Base-by-base conservation (phyloP, 2,888 invertebrate genomes). In the Nemotelus pantherinus region DNA sequence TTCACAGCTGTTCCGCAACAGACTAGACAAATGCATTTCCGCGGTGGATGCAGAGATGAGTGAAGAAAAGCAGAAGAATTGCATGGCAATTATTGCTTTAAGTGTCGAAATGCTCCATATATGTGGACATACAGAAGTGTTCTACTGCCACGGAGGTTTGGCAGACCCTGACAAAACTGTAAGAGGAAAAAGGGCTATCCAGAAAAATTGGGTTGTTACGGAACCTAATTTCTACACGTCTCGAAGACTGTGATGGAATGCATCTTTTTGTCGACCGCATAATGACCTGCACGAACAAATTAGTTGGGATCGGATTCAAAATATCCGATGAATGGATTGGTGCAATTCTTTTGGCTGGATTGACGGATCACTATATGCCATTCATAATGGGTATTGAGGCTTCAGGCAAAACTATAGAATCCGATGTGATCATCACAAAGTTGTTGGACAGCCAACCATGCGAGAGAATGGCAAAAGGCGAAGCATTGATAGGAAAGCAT, bases 361-460 rank as follows among this genome's bases (percentile, higher is more conserved):
- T 84, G 10, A 81, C 83, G 39, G 82, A 83, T 41, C 77, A 81
- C 44, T 83, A 82, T 71, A 78, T 79, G 43, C 83, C 83, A 3
- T 83, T 84, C 82, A 82, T 84, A 67, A 80, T 80, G 80, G 78
- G 80, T 0, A 50, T 80, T 4, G 80, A 81, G n/a, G 82, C 80
- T 65, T 82, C 80, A 44, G 83, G 83, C 76, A 80, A 78, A 0
- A 39, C 71, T n/a, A 82, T 85, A 39, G 81, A 81, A 4, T 80
- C 67, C 6, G 83, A 84, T 77, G 72, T 80, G 3, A 81, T 83
- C 0, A 84, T 84, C 80, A 81, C 80, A 0, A 85, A 84, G 77
- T 10, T 72, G 9, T 10, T 74, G 45, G 74, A 58, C n/a, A 10
- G 6, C 44, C 7, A 44, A 10, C 25, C 7, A 10, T 44, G n/a